These are phyloP conservation scores for Vanessa tameamea DNA, from an alignment of 1,140 invertebrate species.

Conservation along the genomic window DNA sequence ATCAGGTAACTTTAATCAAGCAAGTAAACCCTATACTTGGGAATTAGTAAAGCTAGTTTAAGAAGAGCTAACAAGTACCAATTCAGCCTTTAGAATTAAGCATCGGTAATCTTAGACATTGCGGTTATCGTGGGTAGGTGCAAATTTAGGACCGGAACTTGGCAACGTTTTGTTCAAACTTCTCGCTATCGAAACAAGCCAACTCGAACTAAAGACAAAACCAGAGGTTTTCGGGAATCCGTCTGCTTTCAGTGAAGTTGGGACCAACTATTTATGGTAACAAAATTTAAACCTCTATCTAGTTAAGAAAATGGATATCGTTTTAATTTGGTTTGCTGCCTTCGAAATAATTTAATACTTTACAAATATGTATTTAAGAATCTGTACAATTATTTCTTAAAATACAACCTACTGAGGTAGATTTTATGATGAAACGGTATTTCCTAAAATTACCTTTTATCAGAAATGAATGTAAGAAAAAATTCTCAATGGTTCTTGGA, in stretches of 20 bases:
- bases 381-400: neutral
- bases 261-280: neutral
- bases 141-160: constrained; percentile 16
- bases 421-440: too few relatives aligned
- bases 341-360: too few relatives aligned
- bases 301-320: neutral
- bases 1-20: neutral
- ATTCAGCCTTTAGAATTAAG: neutral
- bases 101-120: constrained; percentile 8
- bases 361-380: too few relatives aligned
- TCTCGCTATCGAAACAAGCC: constrained; percentile 19
- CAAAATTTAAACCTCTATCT: neutral
- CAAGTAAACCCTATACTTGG: neutral
- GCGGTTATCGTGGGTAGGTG: constrained; percentile 2
- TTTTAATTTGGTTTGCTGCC: neutral
- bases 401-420: neutral
- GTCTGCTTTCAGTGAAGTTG: neutral
- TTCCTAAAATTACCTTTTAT: too few relatives aligned
- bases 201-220: constrained; percentile 1
- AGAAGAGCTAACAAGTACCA: neutral
- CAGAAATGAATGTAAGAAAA: too few relatives aligned
- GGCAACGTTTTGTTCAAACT: constrained; percentile 21
- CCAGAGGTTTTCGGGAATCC: neutral
- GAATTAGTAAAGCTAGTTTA: neutral
- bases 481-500: too few relatives aligned